These are phyloP conservation scores for Nyctereutes procyonoides DNA, from an alignment of 2,113 vertebrate species.

Conservation along the genomic window DNA sequence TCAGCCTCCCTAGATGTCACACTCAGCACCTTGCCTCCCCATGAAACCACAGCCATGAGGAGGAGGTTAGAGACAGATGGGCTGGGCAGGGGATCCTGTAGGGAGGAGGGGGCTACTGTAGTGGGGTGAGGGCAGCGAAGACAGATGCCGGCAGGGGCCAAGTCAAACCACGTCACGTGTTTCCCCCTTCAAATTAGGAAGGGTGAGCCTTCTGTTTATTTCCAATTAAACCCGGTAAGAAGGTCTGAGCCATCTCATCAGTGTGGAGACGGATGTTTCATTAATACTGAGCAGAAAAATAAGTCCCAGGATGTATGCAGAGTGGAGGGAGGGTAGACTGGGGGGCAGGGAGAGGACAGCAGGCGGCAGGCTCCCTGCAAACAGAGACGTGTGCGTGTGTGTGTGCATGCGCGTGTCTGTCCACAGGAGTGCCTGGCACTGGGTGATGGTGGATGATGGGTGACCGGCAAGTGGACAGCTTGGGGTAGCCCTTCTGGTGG, in stretches of 20 bases:
- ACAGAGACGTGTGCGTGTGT: neutral
- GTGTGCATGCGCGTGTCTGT: rapidly evolving
- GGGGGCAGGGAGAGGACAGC: neutral
- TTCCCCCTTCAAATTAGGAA: neutral
- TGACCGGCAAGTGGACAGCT: neutral
- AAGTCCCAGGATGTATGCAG: neutral
- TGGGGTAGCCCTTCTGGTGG: neutral
- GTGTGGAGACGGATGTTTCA: neutral
- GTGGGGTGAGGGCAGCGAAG: neutral
- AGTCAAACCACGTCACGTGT: neutral
- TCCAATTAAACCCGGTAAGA: neutral
- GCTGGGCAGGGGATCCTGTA: neutral
- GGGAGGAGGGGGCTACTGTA: neutral
- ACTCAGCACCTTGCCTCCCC: neutral
- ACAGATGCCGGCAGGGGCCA: neutral
- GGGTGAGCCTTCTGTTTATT: neutral
- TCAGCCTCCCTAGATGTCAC: rapidly evolving
- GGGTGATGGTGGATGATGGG: neutral
- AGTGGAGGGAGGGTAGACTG: neutral
- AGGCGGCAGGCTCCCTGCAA: neutral
- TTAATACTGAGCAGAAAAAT: neutral
- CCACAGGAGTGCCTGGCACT: neutral
- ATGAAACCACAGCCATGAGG: rapidly evolving
- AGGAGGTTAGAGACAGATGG: rapidly evolving
- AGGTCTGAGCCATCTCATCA: neutral